Evolutionary conservation across 2,797 vertebrate genomes (phyloP), one percentile per base, ranked within the genome.

Genomic region (Balearica regulorum): DNA sequence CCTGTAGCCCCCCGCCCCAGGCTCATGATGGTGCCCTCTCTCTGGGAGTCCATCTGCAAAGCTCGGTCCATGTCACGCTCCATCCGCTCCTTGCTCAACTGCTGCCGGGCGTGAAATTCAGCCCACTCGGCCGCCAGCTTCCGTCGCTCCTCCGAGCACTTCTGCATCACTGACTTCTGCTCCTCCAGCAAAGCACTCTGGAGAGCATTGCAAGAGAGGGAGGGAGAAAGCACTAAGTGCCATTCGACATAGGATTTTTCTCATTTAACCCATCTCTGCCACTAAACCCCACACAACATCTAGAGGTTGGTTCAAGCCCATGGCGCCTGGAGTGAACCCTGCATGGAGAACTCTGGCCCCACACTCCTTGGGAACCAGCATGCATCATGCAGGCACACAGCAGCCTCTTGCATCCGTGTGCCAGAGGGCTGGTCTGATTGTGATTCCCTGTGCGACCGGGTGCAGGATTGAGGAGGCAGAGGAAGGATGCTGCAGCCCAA

Each of bases 151-250:
- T 99, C 98, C 0, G 97, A 97, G 33, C 98, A 99, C 37, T 98
- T 98, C 94, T 97, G 97, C 98, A 99, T 98, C 96, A 99, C 98
- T 0, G 97, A 96, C 97, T 99, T 98, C 97, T 99, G 98, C 96
- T 99, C 99, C 87, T 99, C 98, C 96, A 99, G 96, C 91, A 99
- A 91, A 20, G 98, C 80, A 0, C 97, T 99, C 99, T 99, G 97
- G 25, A 60, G 18, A 55, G 17, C 54, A 37, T 53, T 4, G 18
- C 11, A 54, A 28, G 31, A 75, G 39, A 24, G 19, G 19, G 24
- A 16, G 13, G 41, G 39, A 37, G 20, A 20, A 31, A 54, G 31
- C n/a, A 43, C 18, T 17, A 19, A 55, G 46, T 43, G 29, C 25
- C 20, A 22, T 37, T 33, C 1, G 1, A 17, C 2, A 4, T 2